Evolutionary conservation across 2,888 invertebrate genomes (phyloP).

Genomic region (Drosophila subsilvestris): DNA sequence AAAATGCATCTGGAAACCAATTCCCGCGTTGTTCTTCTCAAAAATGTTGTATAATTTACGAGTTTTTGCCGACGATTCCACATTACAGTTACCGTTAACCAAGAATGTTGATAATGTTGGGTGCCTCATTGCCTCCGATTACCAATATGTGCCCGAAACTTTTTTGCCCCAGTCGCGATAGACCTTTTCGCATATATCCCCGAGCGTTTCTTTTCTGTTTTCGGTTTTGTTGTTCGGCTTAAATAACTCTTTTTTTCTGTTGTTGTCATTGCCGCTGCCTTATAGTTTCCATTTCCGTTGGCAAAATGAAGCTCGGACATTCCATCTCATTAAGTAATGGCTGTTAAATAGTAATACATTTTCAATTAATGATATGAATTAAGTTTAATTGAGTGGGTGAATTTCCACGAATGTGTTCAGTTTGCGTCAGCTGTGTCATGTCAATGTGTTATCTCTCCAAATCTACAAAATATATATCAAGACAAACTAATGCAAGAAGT

Average conservation of each 20-base stretch:
- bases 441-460: neutral
- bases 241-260: slow-evolving; percentile 19
- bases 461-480: no score
- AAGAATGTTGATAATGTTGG: slow-evolving; percentile 42
- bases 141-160: slow-evolving; percentile 9
- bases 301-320: neutral
- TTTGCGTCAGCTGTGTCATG: neutral
- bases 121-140: slow-evolving; percentile 6
- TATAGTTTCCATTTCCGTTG: slow-evolving; percentile 13
- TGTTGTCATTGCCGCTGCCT: slow-evolving; percentile 7
- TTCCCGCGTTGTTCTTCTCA: no score
- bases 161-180: neutral
- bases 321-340: slow-evolving; percentile 38
- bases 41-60: no score
- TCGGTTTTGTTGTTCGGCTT: slow-evolving; percentile 15
- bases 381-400: neutral
- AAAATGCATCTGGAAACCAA: neutral
- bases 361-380: neutral
- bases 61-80: no score
- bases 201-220: slow-evolving; percentile 17
- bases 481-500: no score
- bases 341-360: slow-evolving; percentile 43
- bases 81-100: slow-evolving; percentile 4
- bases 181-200: neutral
- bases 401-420: neutral